Conservation (phyloP, 2,113 vertebrate genomes). For the Climacteris rufus region DNA sequence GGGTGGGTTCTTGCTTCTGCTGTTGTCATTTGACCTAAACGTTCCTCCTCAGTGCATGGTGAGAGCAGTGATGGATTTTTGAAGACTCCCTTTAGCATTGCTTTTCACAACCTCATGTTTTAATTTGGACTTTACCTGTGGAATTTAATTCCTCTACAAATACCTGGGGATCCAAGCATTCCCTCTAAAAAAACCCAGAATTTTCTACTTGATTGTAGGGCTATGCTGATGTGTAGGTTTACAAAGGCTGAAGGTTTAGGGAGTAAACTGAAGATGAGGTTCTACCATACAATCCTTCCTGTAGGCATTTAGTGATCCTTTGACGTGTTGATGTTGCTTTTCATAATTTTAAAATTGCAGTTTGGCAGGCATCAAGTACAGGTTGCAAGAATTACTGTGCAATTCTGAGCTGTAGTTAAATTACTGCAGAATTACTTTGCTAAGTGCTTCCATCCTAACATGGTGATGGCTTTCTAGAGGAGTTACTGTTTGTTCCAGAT, state of each 20-base stretch:
- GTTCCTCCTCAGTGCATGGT: not conserved
- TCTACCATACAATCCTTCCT: fast-evolving
- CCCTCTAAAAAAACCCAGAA: not conserved
- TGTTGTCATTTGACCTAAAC: not conserved
- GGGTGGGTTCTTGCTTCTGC: no score
- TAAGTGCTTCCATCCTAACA: fast-evolving
- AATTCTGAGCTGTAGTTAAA: not conserved
- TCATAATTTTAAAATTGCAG: fast-evolving
- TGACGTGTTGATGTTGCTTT: not conserved
- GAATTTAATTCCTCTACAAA: not conserved
- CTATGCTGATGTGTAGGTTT: not conserved
- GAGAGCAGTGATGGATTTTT: not conserved
- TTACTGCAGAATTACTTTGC: not conserved
- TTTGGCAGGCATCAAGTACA: not conserved
- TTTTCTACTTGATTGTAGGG: fast-evolving
- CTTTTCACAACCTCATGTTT: not conserved
- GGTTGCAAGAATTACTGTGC: not conserved
- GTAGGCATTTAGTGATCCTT: not conserved
- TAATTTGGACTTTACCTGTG: not conserved
- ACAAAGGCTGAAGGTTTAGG: not conserved
- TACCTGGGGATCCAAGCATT: not conserved
- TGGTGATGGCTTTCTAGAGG: not conserved
- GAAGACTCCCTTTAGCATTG: not conserved
- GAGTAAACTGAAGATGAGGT: not conserved
- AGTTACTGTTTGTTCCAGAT: not conserved